Conservation (phyloP, 2,113 vertebrate genomes). For the Mustela nigripes region DNA sequence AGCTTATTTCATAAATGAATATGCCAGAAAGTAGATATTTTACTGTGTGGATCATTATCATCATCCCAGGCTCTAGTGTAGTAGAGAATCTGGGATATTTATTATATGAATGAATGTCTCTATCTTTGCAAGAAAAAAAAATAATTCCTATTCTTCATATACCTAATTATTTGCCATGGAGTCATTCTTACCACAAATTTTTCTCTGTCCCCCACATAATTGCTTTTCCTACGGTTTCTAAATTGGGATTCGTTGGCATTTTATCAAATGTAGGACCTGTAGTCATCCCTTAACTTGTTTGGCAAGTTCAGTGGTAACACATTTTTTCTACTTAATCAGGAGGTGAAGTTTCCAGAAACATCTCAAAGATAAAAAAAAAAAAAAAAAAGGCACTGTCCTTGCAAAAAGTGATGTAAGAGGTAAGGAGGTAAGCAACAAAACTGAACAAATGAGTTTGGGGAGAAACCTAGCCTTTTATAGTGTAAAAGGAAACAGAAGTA, state of each 20-base stretch:
- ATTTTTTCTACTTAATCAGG: slow-evolving; percentile 10
- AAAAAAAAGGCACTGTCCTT: not conserved
- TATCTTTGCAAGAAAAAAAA: not conserved
- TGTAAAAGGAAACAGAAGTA: slow-evolving; percentile 61
- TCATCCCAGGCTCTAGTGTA: not conserved
- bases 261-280: not conserved
- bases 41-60: not conserved
- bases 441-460: slow-evolving; percentile 57
- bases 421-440: slow-evolving; percentile 64
- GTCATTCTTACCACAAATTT: not conserved
- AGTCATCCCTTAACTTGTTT: slow-evolving; percentile 12
- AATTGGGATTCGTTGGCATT: slow-evolving; percentile 27
- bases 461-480: slow-evolving; percentile 68
- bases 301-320: not conserved
- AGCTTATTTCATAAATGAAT: not conserved
- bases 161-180: not conserved
- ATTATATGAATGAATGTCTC: not conserved
- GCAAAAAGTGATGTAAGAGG: slow-evolving; percentile 56
- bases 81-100: not conserved
- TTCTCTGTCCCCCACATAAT: not conserved
- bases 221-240: not conserved
- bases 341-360: slow-evolving; percentile 48
- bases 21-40: not conserved
- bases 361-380: not conserved
- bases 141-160: not conserved